A percentile compares a stretch with the other conserved stretches of the same genome.
Conservation (phyloP, 2,797 vertebrate genomes). For the Huso huso region DNA sequence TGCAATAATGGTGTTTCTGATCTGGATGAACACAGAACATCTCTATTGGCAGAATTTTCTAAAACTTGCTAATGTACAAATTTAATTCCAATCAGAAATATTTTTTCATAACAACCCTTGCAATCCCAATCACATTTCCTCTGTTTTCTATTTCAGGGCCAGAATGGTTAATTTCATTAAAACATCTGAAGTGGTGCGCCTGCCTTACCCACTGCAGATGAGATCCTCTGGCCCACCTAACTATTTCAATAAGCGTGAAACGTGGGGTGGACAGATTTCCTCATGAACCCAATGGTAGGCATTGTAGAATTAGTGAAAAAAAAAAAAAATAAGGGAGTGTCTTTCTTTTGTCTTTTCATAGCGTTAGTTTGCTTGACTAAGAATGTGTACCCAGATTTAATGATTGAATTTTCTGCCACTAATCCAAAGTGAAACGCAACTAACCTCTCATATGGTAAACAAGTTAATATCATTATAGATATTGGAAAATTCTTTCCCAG, state of each 20-base stretch:
- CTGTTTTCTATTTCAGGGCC: conserved; percentile 56
- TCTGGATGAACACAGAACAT: too few species aligned
- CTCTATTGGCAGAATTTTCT: too few species aligned
- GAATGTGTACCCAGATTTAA: conserved; percentile 19
- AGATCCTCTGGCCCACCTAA: conserved; percentile 77
- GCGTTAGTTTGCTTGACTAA: conserved; percentile 8
- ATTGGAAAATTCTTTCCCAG: too few species aligned
- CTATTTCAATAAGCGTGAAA: conserved; percentile 95
- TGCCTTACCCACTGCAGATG: conserved; percentile 90
- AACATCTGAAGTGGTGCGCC: conserved; percentile 87
- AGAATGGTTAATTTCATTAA: conserved; percentile 94
- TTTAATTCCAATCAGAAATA: too few species aligned
- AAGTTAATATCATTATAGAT: too few species aligned
- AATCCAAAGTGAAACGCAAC: too few species aligned
- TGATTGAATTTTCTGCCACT: too few species aligned
- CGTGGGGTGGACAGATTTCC: conserved; percentile 98
- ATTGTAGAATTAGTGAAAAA: conserved; percentile 1
- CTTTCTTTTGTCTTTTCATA: conserved; percentile 13
- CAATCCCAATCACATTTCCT: too few species aligned
- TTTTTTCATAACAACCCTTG: too few species aligned
- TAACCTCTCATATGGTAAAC: too few species aligned
- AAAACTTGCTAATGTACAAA: too few species aligned
- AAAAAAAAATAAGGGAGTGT: conserved; percentile 11
- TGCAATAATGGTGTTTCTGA: too few species aligned
- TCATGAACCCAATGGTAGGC: conserved; percentile 98